These are phyloP conservation scores for Ochropleura plecta DNA, from an alignment of 2,888 invertebrate genomes.

Conservation along the genomic window DNA sequence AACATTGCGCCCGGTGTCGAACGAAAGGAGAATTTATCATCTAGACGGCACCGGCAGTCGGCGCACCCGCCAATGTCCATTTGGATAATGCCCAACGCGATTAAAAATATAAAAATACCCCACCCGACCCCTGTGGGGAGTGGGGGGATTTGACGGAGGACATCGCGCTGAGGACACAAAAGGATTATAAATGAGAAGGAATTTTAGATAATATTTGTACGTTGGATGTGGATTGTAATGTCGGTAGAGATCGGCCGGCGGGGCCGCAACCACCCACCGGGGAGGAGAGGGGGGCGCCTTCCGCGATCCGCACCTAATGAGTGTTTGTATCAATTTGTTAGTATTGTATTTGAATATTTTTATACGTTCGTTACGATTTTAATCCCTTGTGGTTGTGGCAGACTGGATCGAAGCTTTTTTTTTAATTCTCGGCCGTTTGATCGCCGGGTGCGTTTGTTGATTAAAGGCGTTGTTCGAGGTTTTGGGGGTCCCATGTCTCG, in stretches of 20 bases:
- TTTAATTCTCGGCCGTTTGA: conserved; percentile 86
- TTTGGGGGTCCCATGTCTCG: conserved; percentile 72
- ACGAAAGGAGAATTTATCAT: conserved; percentile 91
- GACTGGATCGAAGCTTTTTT: conserved; percentile 86
- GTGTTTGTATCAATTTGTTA: conserved; percentile 91
- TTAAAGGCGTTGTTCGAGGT: conserved; percentile 82
- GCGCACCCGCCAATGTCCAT: conserved; percentile 89
- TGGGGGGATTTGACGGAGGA: conserved; percentile 88
- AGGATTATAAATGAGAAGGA: conserved; percentile 91
- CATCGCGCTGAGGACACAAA: conserved; percentile 90
- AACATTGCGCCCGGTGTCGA: conserved; percentile 87
- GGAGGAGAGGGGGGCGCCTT: conserved; percentile 80
- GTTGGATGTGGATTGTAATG: conserved; percentile 90
- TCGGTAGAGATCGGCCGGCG: conserved; percentile 82
- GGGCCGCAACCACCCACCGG: conserved; percentile 65
- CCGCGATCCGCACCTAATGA: conserved; percentile 89
- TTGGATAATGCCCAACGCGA: conserved; percentile 91
- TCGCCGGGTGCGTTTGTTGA: conserved; percentile 83
- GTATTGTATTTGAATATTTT: conserved; percentile 91
- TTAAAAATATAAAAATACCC: conserved; percentile 91
- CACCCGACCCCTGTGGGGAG: conserved; percentile 75
- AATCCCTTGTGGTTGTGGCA: conserved; percentile 86
- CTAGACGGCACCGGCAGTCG: conserved; percentile 88
- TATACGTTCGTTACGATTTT: conserved; percentile 89
- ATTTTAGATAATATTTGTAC: conserved; percentile 91